Evolutionary conservation across 2,797 vertebrate species (phyloP), one percentile per base, ranked within the genome.

Genomic region (Cetoscarus ocellatus): DNA sequence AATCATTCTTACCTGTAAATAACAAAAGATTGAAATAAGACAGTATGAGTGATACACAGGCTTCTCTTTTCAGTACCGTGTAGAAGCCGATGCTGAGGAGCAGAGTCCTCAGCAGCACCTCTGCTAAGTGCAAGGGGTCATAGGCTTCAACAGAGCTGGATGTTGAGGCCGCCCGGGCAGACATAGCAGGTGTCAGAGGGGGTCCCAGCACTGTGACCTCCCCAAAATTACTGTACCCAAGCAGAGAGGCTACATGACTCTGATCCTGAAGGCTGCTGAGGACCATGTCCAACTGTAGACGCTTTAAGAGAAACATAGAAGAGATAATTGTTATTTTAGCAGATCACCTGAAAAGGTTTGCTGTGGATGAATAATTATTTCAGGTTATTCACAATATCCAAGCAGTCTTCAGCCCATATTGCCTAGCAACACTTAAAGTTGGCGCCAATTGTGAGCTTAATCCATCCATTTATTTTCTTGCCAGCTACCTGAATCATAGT

Each of bases 231-330:
- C 94, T 95, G 89, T 95, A 95, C 17, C 95, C 95, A 3, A 96
- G 85, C 51, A 96, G 83, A 66, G 94, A 95, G 6, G 95, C 94
- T 47, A 96, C 86, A 35, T 96, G 94, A 84, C 92, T 93, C 89
- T 96, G 95, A 73, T 96, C 95, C 88, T 95, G 95, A 52, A 96
- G 94, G 85, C 95, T 96, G 80, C 93, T 95, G 71, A 96, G 91
- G 66, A 96, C 94, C 94, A 96, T 95, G 74, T 95, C 95, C 66
- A 96, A 82, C 89, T 96, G 95, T 64, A 96, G 88, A 72, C 94
- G 94, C 95, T 96, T 61, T 72, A 34, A 72, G 74, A 61, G 50
- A 76, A 2, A 73, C 34, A 68, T 10, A 56, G 35, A 10, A 47
- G 7, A 57, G 11, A 9, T 7, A 35, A 53, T 50, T 75, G 3